Evolutionary conservation across 2,797 vertebrate genomes (phyloP).

Genomic region (Sebastes aleutianus): DNA sequence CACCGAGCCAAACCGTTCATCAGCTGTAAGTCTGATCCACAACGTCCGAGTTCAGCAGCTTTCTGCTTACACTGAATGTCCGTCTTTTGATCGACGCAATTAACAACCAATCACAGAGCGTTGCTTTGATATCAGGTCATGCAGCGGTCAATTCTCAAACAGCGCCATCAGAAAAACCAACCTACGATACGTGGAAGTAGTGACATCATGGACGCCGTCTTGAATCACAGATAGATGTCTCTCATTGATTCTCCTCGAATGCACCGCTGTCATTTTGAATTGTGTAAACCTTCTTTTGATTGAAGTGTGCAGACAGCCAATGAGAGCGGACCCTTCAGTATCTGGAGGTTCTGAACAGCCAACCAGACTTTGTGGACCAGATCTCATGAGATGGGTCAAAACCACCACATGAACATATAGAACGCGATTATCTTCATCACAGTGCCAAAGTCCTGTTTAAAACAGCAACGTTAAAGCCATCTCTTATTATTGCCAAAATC

Average conservation of each 20-base stretch:
- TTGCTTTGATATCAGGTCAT: background rate
- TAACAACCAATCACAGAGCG: background rate
- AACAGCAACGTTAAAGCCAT: slow-evolving; percentile 24
- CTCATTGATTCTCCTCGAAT: background rate
- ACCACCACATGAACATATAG: background rate
- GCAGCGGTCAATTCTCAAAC: background rate
- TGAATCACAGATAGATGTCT: background rate
- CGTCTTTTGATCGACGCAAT: background rate
- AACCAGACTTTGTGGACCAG: background rate
- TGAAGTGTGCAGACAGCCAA: background rate
- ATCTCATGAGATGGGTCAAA: background rate
- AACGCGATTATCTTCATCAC: slow-evolving; percentile 2
- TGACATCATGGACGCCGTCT: background rate
- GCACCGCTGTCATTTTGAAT: background rate
- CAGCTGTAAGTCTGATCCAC: background rate
- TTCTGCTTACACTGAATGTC: background rate
- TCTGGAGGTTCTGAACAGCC: background rate
- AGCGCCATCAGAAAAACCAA: background rate
- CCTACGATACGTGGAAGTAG: background rate
- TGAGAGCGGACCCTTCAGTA: background rate
- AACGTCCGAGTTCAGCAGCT: background rate
- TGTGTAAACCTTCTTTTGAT: background rate
- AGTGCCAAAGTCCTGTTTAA: slow-evolving; percentile 27
- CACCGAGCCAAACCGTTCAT: background rate
- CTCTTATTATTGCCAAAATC: slow-evolving; percentile 46